Evolutionary conservation across 2,888 invertebrate species (phyloP).

Genomic region (Malachius bipustulatus): DNA sequence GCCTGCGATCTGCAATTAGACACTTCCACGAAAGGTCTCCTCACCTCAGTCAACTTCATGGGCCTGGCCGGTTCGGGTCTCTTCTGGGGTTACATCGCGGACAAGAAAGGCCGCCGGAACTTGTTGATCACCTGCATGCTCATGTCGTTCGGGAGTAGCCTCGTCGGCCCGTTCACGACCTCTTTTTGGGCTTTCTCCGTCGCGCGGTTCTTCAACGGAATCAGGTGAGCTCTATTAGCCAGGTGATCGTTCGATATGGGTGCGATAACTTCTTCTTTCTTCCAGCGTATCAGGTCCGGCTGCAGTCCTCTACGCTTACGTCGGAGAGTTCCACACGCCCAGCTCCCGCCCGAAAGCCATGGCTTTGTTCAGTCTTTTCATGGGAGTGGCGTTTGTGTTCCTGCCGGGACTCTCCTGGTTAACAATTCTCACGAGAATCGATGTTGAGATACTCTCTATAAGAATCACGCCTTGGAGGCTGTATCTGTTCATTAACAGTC

Average conservation of each 20-base stretch:
- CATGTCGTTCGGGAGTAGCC: conserved; percentile 15
- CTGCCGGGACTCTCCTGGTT: conserved; percentile 42
- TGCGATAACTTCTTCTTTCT: conserved; percentile 7
- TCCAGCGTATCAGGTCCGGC: conserved; percentile 33
- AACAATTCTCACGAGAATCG: conserved; percentile 21
- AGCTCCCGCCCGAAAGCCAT: conserved; percentile 32
- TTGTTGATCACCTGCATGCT: conserved; percentile 17
- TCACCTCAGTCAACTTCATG: conserved; percentile 19
- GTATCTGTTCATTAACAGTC: conserved; percentile 51
- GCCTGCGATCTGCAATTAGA: conserved; percentile 20
- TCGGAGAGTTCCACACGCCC: conserved; percentile 35
- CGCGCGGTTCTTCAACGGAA: conserved; percentile 18
- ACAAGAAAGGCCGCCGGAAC: conserved; percentile 18
- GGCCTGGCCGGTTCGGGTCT: conserved; percentile 18
- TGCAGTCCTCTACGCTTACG: conserved; percentile 36
- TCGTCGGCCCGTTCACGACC: conserved; percentile 13
- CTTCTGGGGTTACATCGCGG: conserved; percentile 22
- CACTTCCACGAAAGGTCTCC: conserved; percentile 19
- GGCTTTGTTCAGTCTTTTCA: conserved; percentile 35
- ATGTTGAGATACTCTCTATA: conserved; percentile 30
- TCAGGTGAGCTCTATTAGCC: no score
- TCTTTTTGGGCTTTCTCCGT: conserved; percentile 20
- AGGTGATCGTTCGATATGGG: no score
- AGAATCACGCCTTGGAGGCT: conserved; percentile 63
- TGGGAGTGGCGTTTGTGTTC: conserved; percentile 17